phyloP scores from a whole-genome alignment of 2,888 invertebrate genomes.

The Mimas tiliae region DNA sequence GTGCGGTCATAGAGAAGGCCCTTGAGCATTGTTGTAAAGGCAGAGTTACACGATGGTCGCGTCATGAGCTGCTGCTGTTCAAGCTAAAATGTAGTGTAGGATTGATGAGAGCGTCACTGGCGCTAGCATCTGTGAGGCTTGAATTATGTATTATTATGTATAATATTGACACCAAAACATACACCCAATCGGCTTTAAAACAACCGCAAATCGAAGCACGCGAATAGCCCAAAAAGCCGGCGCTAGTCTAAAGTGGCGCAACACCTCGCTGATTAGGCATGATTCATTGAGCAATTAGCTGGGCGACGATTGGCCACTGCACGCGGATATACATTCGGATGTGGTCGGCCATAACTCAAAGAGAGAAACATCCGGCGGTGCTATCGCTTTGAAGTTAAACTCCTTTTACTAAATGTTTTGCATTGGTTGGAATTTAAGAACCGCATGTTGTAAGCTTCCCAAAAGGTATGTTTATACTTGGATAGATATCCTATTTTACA shows the following conservation, averaged over 20 bases:
- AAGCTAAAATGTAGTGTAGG: too few relatives aligned
- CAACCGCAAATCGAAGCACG: neutral
- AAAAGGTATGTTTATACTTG: too few relatives aligned
- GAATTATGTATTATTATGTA: too few relatives aligned
- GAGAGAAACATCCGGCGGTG: conserved; percentile 65
- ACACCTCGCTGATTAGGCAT: conserved; percentile 63
- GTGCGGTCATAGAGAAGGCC: too few relatives aligned
- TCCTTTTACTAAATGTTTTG: conserved; percentile 44
- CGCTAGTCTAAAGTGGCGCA: conserved; percentile 22
- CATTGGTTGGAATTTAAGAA: neutral
- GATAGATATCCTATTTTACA: too few relatives aligned
- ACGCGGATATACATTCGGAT: conserved; percentile 77
- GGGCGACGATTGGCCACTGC: conserved; percentile 57
- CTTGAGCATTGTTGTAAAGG: too few relatives aligned
- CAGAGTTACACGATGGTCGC: too few relatives aligned
- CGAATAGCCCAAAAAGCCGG: conserved; percentile 8
- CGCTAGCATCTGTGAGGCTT: too few relatives aligned
- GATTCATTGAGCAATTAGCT: conserved; percentile 76
- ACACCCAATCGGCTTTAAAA: too few relatives aligned
- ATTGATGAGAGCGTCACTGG: too few relatives aligned
- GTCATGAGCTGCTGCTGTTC: too few relatives aligned
- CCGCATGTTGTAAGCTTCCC: too few relatives aligned
- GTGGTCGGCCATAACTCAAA: conserved; percentile 78
- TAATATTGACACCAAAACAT: neutral
- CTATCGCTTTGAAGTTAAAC: conserved; percentile 46